Evolutionary conservation across 2,888 invertebrate species (phyloP).

Genomic region (Biston betularia): DNA sequence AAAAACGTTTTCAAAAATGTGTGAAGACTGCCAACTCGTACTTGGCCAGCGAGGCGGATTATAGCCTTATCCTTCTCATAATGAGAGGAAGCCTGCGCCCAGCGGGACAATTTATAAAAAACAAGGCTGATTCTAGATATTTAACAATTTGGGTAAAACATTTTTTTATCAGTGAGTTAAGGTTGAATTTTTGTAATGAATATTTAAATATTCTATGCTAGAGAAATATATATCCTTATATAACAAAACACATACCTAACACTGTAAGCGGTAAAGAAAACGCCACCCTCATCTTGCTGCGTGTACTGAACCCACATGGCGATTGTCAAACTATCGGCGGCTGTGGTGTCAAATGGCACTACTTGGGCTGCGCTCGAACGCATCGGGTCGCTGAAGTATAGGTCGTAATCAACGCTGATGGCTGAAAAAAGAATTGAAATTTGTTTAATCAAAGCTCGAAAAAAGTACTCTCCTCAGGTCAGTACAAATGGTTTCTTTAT

Average conservation of each 20-base stretch:
- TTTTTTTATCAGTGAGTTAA: neutral
- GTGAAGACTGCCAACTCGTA: too few species aligned
- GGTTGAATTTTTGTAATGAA: too few species aligned
- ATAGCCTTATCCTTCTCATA: too few species aligned
- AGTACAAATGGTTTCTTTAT: too few species aligned
- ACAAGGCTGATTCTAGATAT: too few species aligned
- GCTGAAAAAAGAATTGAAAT: slow-evolving; percentile 84
- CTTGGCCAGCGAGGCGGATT: too few species aligned
- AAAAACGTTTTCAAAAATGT: too few species aligned
- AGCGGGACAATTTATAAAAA: too few species aligned
- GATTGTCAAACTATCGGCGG: slow-evolving; percentile 93
- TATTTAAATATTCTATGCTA: too few species aligned
- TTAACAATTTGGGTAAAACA: neutral
- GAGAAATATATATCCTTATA: too few species aligned
- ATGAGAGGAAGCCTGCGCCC: too few species aligned
- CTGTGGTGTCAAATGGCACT: slow-evolving; percentile 94
- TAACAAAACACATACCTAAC: slow-evolving; percentile 87
- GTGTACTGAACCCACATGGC: slow-evolving; percentile 99
- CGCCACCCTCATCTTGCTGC: slow-evolving; percentile 95
- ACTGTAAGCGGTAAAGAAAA: slow-evolving; percentile 96
- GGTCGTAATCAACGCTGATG: slow-evolving; percentile 99
- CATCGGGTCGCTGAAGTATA: slow-evolving; percentile 96
- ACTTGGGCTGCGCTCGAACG: slow-evolving; percentile 97
- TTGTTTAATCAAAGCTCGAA: neutral
- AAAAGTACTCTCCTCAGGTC: neutral